These are phyloP conservation scores for Saturnia pavonia DNA, from an alignment of 2,888 invertebrate genomes.

Conservation along the genomic window DNA sequence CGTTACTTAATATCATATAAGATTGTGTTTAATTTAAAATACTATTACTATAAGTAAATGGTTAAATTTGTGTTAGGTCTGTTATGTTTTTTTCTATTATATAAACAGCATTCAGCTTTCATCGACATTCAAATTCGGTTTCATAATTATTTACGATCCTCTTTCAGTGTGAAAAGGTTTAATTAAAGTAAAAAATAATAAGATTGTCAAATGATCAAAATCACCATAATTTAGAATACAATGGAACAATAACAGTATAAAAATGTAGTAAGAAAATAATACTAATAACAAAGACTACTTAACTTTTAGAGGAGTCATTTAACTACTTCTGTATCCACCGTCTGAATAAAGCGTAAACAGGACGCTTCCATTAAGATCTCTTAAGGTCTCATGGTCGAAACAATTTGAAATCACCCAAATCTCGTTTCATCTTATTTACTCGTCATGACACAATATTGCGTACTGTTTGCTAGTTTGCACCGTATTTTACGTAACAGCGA, in stretches of 20 bases:
- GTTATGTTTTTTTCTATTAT: no score
- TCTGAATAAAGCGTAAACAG: neutral
- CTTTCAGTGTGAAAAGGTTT: no score
- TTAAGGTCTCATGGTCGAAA: conserved; percentile 8
- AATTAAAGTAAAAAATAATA: no score
- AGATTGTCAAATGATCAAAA: no score
- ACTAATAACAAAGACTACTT: neutral
- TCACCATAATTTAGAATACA: neutral
- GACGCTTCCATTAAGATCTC: conserved; percentile 5
- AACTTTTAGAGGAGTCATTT: neutral
- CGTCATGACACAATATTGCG: conserved; percentile 1
- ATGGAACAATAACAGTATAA: neutral
- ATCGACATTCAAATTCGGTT: no score
- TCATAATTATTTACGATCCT: no score
- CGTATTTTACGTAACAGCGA: conserved; percentile 27
- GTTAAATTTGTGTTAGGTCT: no score
- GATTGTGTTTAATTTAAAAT: no score
- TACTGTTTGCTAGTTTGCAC: conserved; percentile 6
- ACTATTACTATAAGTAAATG: no score
- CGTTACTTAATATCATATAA: no score
- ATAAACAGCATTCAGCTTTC: no score
- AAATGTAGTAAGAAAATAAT: neutral
- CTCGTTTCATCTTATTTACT: conserved; percentile 12
- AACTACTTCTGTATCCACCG: neutral
- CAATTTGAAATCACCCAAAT: conserved; percentile 15